Evolutionary conservation across 2,888 invertebrate genomes (phyloP), one percentile per base, ranked within the genome.

Genomic region (Cynaeus angustus): DNA sequence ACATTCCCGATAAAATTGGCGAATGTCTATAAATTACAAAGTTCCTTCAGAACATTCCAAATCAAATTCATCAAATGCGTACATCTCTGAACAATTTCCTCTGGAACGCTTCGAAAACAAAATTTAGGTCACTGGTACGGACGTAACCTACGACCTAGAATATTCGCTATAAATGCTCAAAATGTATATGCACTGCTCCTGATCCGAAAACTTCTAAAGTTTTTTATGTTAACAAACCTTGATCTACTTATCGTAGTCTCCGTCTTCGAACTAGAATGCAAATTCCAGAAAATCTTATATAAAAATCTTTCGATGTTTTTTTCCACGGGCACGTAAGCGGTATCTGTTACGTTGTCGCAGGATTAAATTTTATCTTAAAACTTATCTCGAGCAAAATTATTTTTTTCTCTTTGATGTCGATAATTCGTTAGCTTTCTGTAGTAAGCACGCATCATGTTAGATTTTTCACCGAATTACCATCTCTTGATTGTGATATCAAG

Each of bases 401-500:
- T 28, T 28, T 28, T 28, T 7, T 28, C n/a, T 33, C 33, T 33
- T 33, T 33, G 33, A 4, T 4, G 21, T 1, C 4, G 21, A 4
- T 21, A 4, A 21, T 21, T 21, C 21, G n/a, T n/a, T n/a, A n/a
- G n/a, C n/a, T 21, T 21, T 21, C 21, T 21, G 21, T 4, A 21
- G 21, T 21, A 21, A 21, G 4, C 21, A 21, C 21, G 21, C 4
- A 21, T 4, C 21, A 21, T 21, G 4, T 21, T 21, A 21, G 21
- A 21, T 21, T 21, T 21, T 21, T 1, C 21, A 21, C 21, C 21
- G 2, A 21, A 21, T 21, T 21, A 21, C 21, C 33, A 33, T 1
- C 2, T 9, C n/a, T 26, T 56, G 41, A 10, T 38, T n/a, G 33
- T 59, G 21, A 59, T 61, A 46, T 48, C 61, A 26, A 21, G 33